Base-by-base conservation (phyloP, 2,113 vertebrate species). In the Coptodon bakossiorum region DNA sequence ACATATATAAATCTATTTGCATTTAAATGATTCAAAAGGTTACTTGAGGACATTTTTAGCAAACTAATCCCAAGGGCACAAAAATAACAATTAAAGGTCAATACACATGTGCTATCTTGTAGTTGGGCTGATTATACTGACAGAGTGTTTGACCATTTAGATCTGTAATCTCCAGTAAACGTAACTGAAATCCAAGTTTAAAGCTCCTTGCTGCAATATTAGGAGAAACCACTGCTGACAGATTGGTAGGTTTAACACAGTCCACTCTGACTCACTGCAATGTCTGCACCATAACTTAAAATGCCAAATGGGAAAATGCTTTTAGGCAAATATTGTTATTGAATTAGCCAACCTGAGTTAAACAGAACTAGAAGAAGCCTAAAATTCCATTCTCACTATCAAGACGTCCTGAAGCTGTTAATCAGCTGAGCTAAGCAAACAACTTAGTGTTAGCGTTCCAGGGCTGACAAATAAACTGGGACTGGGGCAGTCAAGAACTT, bases 221-320 rank as follows among this genome's bases (percentile, higher is more conserved):
- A 38, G 63, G 34, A 68, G n/a, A 71, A 40, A 43, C 36, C n/a
- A 40, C 4, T 40, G 19, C 36, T 68, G 19, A 68, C 40, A 22
- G 59, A 34, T 63, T 1, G 16, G 29, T 19, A 2, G 29, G 9
- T 63, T 1, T 34, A 34, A 1, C 59, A 63, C 19, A 63, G 59
- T 63, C 29, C 59, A 63, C 31, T 1, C 9, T 63, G 59, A 36
- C 59, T 17, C 31, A 12, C 31, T 19, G 13, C 17, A 63, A 36
- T 12, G 31, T n/a, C 31, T 63, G 2, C 57, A 0, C 0, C 57
- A 61, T 63, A 63, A 63, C 31, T 24, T 38, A 9, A 0, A 71
- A 68, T 6, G 12, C 0, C 19, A 68, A 22, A 22, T 68, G 36
- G 9, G 59, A 40, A 24, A 38, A 68, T 13, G n/a, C 2, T 68